These are phyloP conservation scores for Oostethus manadensis DNA, from an alignment of 2,113 vertebrate species.

Conservation along the genomic window DNA sequence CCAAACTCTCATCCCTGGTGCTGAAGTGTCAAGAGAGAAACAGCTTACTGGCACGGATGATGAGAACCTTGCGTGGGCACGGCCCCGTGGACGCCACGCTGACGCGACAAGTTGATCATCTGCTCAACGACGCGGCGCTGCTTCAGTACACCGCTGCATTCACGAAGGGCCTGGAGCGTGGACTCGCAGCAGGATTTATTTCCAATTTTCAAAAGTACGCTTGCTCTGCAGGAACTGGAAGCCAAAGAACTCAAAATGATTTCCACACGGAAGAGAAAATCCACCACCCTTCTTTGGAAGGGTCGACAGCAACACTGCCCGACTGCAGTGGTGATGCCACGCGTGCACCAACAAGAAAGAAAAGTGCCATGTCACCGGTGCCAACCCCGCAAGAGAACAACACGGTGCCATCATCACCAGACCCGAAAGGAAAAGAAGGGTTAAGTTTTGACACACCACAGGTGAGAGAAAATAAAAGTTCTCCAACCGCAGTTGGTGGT, in stretches of 20 bases:
- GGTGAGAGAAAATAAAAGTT: conserved; percentile 20
- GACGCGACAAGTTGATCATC: conserved; percentile 47
- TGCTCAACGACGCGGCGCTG: conserved; percentile 67
- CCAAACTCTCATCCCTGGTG: conserved; percentile 73
- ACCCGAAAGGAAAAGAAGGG: neutral
- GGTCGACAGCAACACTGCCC: conserved; percentile 6
- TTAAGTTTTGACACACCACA: neutral
- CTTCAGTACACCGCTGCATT: conserved; percentile 59
- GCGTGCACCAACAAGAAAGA: conserved; percentile 10
- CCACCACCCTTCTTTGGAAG: neutral
- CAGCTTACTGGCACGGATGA: conserved; percentile 64
- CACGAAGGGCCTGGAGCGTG: conserved; percentile 8
- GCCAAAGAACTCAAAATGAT: conserved; percentile 29
- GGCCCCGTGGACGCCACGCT: conserved; percentile 50
- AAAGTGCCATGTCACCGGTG: conserved; percentile 16
- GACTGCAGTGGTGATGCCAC: conserved; percentile 7
- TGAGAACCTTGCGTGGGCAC: conserved; percentile 44
- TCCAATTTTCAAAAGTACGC: conserved; percentile 18
- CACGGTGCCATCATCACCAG: conserved; percentile 11
- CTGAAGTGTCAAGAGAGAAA: conserved; percentile 79
- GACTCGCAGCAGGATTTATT: conserved; percentile 16
- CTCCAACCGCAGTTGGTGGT: no score
- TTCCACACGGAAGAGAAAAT: conserved; percentile 3
- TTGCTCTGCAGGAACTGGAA: no score
- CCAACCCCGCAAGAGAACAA: conserved; percentile 11